These are phyloP conservation scores for Molanna angustata DNA, from an alignment of 2,888 invertebrate genomes.

Conservation along the genomic window DNA sequence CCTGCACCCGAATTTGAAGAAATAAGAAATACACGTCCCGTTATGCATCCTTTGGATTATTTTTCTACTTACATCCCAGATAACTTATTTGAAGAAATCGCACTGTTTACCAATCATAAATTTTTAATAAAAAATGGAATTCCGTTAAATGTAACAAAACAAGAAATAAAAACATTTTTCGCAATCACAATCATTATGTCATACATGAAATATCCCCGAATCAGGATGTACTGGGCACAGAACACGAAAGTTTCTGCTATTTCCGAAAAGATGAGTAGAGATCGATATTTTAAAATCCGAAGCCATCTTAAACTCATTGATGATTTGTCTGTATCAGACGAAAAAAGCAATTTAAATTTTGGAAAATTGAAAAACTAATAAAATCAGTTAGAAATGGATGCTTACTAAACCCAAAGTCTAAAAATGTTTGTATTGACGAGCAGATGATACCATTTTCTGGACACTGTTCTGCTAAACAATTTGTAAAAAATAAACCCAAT, in stretches of 20 bases:
- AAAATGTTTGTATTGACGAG: conserved; percentile 1
- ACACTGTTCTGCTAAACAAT: background rate
- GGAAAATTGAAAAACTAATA: background rate
- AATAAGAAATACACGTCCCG: too few relatives aligned
- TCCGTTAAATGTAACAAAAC: background rate
- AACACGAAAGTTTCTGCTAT: background rate
- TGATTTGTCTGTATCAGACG: background rate
- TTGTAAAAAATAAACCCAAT: background rate
- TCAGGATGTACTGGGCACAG: background rate
- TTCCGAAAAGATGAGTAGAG: background rate
- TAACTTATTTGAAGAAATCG: too few relatives aligned
- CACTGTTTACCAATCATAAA: background rate
- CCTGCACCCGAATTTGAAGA: too few relatives aligned
- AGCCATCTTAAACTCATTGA: background rate
- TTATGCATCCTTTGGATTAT: too few relatives aligned
- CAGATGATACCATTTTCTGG: conserved; percentile 3
- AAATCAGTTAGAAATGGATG: background rate
- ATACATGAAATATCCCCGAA: background rate
- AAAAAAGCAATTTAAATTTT: background rate
- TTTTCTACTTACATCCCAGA: too few relatives aligned
- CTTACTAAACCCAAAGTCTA: background rate
- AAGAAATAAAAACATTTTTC: background rate
- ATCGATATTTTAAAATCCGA: conserved; percentile 3
- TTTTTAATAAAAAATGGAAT: background rate
- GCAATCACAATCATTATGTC: background rate